A percentile compares a stretch with the other conserved stretches of the same genome.
These are phyloP conservation scores for Pao palembangensis DNA, from an alignment of 2,113 vertebrate genomes.

Conservation along the genomic window DNA sequence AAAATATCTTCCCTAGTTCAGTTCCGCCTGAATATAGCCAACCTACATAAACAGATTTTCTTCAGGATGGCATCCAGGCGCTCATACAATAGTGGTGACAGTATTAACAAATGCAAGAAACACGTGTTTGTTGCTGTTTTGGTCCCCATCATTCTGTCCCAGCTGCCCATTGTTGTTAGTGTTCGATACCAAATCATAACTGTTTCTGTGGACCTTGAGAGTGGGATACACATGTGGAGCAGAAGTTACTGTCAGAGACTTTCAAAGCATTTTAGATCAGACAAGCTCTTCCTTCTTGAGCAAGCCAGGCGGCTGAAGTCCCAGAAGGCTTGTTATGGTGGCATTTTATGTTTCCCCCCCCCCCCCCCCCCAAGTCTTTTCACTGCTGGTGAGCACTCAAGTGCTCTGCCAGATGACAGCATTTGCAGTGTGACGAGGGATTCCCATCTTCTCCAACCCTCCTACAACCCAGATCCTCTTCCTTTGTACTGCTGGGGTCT, in stretches of 20 bases:
- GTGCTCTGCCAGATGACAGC: constrained; percentile 37
- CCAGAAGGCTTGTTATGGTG: constrained; percentile 66
- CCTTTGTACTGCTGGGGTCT: constrained; percentile 1
- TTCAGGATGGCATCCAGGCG: neutral
- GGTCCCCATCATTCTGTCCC: neutral
- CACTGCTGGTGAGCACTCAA: constrained; percentile 29
- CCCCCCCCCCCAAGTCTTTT: too few species aligned
- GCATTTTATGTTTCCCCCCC: constrained; percentile 40
- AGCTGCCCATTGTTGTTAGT: constrained; percentile 1
- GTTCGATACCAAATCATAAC: constrained; percentile 4
- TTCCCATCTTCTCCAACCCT: constrained; percentile 33
- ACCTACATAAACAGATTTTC: neutral
- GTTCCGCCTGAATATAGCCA: neutral
- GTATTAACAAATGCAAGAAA: neutral
- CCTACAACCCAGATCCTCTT: neutral
- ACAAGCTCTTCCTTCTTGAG: constrained; percentile 53
- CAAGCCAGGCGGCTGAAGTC: constrained; percentile 45
- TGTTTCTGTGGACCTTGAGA: constrained; percentile 3
- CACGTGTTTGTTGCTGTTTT: neutral
- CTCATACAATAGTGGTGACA: neutral
- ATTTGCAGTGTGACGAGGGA: constrained; percentile 32
- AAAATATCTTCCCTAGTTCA: too few species aligned
- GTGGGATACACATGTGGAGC: constrained; percentile 19
- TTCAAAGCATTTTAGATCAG: constrained; percentile 53
- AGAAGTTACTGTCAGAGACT: constrained; percentile 32